Conservation (phyloP, 30 jellyfish, hydroid and myxozoan species). For the Morbakka virulenta region DNA sequence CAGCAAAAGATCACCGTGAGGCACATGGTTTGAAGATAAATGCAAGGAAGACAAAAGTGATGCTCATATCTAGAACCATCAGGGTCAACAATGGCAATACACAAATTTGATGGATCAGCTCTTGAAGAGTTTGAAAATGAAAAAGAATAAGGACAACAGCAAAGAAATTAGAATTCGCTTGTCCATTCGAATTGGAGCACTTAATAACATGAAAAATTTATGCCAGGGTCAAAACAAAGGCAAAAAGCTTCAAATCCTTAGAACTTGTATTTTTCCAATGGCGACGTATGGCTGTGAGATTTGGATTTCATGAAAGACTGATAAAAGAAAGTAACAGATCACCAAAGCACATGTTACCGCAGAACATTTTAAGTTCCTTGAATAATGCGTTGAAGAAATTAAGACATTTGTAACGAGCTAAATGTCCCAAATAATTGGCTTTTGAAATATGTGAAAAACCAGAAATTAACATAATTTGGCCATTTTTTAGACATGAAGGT, state of each 20-base stretch:
- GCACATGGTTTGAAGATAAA: background rate
- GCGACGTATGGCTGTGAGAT: background rate
- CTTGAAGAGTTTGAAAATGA: background rate
- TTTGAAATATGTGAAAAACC: background rate
- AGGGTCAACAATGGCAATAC: no score
- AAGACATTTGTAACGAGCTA: background rate
- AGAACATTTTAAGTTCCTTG: background rate
- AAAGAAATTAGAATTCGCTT: no score
- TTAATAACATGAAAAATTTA: background rate
- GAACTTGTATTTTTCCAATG: background rate
- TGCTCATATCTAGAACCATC: no score
- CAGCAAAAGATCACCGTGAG: background rate
- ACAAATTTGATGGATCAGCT: no score
- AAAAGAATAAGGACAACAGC: background rate
- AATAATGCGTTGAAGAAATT: background rate
- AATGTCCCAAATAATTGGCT: background rate
- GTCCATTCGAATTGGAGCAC: background rate
- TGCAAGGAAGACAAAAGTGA: background rate
- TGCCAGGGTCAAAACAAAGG: background rate
- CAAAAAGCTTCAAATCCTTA: background rate
- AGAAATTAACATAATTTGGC: background rate
- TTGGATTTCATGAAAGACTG: background rate
- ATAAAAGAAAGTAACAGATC: no score
- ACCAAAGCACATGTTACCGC: background rate
- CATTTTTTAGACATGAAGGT: background rate